Base-by-base conservation (phyloP, 2,797 vertebrate genomes). In the Phataginus tetradactyla region DNA sequence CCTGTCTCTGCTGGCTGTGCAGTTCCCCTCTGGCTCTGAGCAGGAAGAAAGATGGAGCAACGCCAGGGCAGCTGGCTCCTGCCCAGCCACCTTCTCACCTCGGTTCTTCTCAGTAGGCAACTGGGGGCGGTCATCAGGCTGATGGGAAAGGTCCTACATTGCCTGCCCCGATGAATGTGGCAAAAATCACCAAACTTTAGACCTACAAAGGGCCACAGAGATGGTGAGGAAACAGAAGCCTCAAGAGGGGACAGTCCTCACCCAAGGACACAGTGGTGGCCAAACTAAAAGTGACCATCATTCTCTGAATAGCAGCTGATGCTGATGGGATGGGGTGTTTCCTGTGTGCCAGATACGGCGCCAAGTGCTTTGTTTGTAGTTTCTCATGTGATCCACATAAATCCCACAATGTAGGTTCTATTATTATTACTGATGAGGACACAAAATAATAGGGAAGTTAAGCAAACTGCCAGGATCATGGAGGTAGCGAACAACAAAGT, bases 341-440 rank as follows among this genome's bases (percentile, higher is more conserved):
- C 29, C 68, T 37, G 4, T 0, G 7, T 4, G n/a, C 21, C 27
- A n/a, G 34, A 12, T 0, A 4, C 51, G 1, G 27, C 77, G 10
- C 0, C 7, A 9, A 14, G 29, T 9, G 37, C 81, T 78, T 18
- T 3, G 29, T 0, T 3, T 3, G 1, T 5, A 13, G 4, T 13
- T 15, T 7, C 49, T 90, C 15, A 55, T 29, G 32, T 0, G n/a
- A 57, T 39, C n/a, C 74, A 71, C 39, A 27, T 15, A 17, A 57
- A 53, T 49, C 4, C 37, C 14, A 9, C 1, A 53, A 20, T 5
- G 20, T 14, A 23, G 4, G 4, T 29, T 69, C 91, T 49, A 45
- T 3, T 7, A 59, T 7, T 25, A 37, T 21, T 81, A 49, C 0
- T 5, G 78, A 49, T 14, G 68, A 90, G 29, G 64, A 69, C n/a